Evolutionary conservation across 1,140 invertebrate genomes (phyloP).

Genomic region (Bombus consobrinus): DNA sequence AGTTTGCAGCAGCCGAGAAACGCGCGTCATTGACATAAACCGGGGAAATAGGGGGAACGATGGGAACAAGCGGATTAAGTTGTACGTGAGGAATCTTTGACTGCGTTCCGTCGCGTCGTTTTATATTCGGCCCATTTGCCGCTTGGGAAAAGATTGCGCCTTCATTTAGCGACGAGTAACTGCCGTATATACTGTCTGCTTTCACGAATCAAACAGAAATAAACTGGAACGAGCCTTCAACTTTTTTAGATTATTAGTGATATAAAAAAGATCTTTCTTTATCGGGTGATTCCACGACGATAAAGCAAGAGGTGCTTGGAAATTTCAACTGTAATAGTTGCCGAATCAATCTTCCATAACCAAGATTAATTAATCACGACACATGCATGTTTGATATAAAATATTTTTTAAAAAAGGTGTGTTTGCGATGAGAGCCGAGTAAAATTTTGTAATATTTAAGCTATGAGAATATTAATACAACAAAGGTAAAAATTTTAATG

Average conservation of each 20-base stretch:
- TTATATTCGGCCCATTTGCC: slow-evolving; percentile 42
- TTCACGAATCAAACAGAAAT: slow-evolving; percentile 7
- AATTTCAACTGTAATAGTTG: too few species aligned
- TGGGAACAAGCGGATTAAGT: slow-evolving; percentile 50
- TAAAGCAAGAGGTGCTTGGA: too few species aligned
- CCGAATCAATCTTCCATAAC: too few species aligned
- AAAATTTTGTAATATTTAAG: not conserved
- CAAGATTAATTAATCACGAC: too few species aligned
- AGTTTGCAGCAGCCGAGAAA: slow-evolving; percentile 47
- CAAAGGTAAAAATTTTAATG: not conserved
- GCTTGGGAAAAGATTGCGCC: slow-evolving; percentile 9
- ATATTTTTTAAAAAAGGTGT: too few species aligned
- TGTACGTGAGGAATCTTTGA: slow-evolving; percentile 53
- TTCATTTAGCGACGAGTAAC: not conserved
- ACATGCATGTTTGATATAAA: too few species aligned
- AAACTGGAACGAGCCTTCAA: not conserved
- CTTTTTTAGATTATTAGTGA: slow-evolving; percentile 2
- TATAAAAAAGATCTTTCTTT: not conserved
- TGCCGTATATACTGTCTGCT: not conserved
- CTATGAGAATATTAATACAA: not conserved
- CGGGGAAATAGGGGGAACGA: slow-evolving; percentile 23
- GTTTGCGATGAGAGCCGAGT: not conserved
- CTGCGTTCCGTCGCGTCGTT: slow-evolving; percentile 14
- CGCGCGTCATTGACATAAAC: slow-evolving; percentile 55
- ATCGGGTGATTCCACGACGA: too few species aligned